Evolutionary conservation across 1,140 invertebrate genomes (phyloP).

Genomic region (Belonocnema kinseyi): DNA sequence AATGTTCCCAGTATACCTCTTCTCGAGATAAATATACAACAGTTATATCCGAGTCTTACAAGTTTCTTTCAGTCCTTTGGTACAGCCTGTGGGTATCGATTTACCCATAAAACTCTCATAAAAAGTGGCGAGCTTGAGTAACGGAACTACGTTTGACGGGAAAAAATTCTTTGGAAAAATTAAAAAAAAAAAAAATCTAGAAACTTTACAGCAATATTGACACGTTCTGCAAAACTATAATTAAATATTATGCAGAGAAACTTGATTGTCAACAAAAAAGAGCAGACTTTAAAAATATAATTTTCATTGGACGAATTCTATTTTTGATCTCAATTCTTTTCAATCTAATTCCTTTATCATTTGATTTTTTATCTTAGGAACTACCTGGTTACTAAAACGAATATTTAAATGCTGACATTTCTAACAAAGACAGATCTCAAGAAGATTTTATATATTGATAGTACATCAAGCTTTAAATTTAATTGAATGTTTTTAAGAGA

Average conservation of each 20-base stretch:
- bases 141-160: background rate
- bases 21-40: background rate
- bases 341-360: too few species aligned
- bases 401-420: too few species aligned
- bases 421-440: too few species aligned
- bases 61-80: constrained; percentile 7
- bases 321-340: too few species aligned
- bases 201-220: constrained; percentile 1
- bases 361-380: too few species aligned
- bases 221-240: constrained; percentile 18
- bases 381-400: too few species aligned
- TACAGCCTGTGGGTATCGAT: constrained; percentile 12
- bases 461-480: too few species aligned
- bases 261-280: background rate
- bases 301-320: too few species aligned
- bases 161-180: background rate
- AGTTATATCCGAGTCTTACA: background rate
- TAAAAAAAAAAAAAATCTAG: too few species aligned
- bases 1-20: background rate
- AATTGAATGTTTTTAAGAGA: too few species aligned
- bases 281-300: too few species aligned
- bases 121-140: background rate
- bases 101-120: constrained; percentile 12
- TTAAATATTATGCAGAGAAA: background rate
- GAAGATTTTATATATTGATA: too few species aligned